These are phyloP conservation scores for Palloptera scutellata DNA, from an alignment of 2,888 invertebrate genomes.

Conservation along the genomic window DNA sequence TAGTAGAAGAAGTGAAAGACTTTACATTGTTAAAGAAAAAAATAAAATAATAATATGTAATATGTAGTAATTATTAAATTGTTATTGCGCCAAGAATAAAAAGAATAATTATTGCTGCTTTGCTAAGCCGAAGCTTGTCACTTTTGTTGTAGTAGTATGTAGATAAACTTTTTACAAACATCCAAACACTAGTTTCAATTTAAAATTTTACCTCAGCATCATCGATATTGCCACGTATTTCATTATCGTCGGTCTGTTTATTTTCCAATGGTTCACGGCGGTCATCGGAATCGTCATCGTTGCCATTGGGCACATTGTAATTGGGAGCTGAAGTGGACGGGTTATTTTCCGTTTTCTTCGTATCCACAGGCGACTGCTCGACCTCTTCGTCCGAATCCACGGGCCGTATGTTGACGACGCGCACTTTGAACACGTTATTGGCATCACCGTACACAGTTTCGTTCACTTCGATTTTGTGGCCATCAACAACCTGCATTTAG, in stretches of 20 bases:
- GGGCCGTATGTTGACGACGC: conserved; percentile 67
- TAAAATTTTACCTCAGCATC: conserved; percentile 60
- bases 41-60: conserved; percentile 26
- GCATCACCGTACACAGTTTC: conserved; percentile 67
- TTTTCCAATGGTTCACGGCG: conserved; percentile 50
- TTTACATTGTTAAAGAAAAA: conserved; percentile 14
- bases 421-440: conserved; percentile 64
- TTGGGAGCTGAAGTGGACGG: conserved; percentile 42
- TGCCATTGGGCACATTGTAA: conserved; percentile 31
- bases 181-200: too few relatives aligned
- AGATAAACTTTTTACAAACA: too few relatives aligned
- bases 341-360: conserved; percentile 33
- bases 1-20: conserved; percentile 12
- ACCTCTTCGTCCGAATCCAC: conserved; percentile 58
- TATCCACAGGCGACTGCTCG: conserved; percentile 43
- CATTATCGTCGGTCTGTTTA: conserved; percentile 54
- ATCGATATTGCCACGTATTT: conserved; percentile 56
- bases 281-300: conserved; percentile 47
- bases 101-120: too few relatives aligned
- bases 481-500: conserved; percentile 66
- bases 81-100: conserved; percentile 16
- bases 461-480: conserved; percentile 68
- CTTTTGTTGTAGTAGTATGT: too few relatives aligned
- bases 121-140: too few relatives aligned
- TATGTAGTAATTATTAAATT: conserved; percentile 19